Conservation (phyloP, 2,888 invertebrate genomes). For the Euphydryas editha region DNA sequence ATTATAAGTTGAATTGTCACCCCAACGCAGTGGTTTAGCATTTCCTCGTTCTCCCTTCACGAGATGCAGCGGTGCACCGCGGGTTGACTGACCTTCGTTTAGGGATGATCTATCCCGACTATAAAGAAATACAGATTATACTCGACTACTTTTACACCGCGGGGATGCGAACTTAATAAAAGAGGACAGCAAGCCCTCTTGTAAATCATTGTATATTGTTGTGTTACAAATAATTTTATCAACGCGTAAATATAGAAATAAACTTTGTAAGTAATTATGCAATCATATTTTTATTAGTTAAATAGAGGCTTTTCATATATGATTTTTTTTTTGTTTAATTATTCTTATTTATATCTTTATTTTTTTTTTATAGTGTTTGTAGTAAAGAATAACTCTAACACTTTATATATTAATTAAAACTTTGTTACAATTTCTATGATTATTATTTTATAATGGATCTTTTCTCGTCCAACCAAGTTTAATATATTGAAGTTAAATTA, state of each 20-base stretch:
- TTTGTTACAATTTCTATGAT: no score
- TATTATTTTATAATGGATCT: no score
- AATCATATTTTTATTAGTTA: no score
- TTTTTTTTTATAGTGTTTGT: no score
- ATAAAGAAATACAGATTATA: constrained; percentile 17
- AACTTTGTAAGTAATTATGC: no score
- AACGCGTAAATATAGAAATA: neutral
- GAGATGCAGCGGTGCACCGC: constrained; percentile 54
- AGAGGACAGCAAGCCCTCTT: neutral
- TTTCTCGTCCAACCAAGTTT: no score
- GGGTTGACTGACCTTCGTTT: constrained; percentile 54
- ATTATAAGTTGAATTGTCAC: constrained; percentile 19
- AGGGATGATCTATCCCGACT: constrained; percentile 30
- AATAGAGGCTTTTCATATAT: no score
- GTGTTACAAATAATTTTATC: neutral
- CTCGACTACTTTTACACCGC: neutral
- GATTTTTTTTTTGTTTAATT: no score
- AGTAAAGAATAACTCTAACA: no score
- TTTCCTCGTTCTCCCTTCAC: constrained; percentile 46
- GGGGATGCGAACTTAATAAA: neutral
- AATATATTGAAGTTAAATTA: no score
- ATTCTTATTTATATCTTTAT: no score
- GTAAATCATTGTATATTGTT: neutral
- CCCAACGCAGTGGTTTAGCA: constrained; percentile 21
- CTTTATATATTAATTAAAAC: no score